phyloP scores from a whole-genome alignment of 1,140 invertebrate species.

The Brachionus rotundiformis region DNA sequence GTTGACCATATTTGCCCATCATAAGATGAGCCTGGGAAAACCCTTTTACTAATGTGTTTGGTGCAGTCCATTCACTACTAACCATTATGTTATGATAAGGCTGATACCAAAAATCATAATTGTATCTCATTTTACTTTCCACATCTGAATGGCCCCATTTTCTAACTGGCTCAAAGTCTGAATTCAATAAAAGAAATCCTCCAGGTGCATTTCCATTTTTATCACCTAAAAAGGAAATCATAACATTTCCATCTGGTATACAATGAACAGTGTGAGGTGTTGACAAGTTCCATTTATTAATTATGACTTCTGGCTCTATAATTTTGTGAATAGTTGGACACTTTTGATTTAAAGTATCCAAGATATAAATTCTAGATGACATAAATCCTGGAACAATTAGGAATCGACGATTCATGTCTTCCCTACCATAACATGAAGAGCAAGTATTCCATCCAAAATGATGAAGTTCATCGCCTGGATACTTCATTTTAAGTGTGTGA shows the following conservation, averaged over 20 bases:
- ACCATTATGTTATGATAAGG: slow-evolving; percentile 87
- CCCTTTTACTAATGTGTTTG: slow-evolving; percentile 76
- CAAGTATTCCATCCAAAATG: slow-evolving; percentile 95
- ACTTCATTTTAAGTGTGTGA: slow-evolving; percentile 75
- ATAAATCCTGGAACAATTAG: slow-evolving; percentile 80
- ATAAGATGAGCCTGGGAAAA: slow-evolving; percentile 70
- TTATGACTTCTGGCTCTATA: slow-evolving; percentile 71
- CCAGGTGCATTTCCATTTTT: slow-evolving; percentile 70
- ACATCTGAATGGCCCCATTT: slow-evolving; percentile 62
- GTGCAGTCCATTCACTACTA: slow-evolving; percentile 86
- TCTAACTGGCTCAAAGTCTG: slow-evolving; percentile 73
- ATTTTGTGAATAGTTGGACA: slow-evolving; percentile 72
- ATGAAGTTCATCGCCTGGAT: slow-evolving; percentile 83
- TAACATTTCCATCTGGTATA: slow-evolving; percentile 80
- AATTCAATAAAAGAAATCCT: slow-evolving; percentile 84
- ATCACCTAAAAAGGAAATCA: slow-evolving; percentile 91
- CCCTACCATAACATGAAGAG: slow-evolving; percentile 76
- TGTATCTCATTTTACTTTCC: slow-evolving; percentile 59
- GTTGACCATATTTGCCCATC: slow-evolving; percentile 74
- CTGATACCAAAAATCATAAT: slow-evolving; percentile 91
- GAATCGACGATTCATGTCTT: slow-evolving; percentile 69
- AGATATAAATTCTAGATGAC: slow-evolving; percentile 80
- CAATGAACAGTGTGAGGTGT: slow-evolving; percentile 92
- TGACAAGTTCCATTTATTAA: slow-evolving; percentile 70
- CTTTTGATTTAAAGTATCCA: slow-evolving; percentile 75